These are phyloP conservation scores for Caenorhabditis sp. DNA, from an alignment of 2,888 invertebrate species.

Conservation along the genomic window DNA sequence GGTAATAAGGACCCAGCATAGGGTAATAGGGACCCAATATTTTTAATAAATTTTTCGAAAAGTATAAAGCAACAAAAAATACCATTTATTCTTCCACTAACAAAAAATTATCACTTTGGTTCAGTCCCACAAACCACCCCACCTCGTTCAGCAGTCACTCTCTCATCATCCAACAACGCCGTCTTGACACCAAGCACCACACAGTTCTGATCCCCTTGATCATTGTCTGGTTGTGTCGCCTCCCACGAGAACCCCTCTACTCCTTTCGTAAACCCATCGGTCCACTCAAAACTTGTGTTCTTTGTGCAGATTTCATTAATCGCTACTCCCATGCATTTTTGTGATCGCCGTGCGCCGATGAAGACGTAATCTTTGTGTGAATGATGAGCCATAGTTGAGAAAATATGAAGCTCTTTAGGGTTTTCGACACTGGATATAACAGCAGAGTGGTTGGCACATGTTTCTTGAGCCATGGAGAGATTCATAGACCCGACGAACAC, in stretches of 20 bases:
- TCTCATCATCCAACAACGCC: not conserved
- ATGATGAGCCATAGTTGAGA: not conserved
- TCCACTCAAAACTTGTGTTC: not conserved
- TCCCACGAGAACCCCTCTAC: not conserved
- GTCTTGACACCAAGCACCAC: not conserved
- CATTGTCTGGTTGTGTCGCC: not conserved
- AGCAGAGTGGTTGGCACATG: not conserved
- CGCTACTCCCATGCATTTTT: not conserved
- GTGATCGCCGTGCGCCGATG: not conserved
- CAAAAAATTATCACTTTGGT: not conserved
- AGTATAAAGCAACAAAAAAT: too few relatives aligned
- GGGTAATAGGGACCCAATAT: too few relatives aligned
- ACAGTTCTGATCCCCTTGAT: not conserved
- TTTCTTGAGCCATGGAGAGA: not conserved
- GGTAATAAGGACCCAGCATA: too few relatives aligned
- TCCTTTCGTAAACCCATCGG: not conserved
- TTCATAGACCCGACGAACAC: not conserved
- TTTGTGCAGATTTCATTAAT: not conserved
- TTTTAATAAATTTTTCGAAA: too few relatives aligned
- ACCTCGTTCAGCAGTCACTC: not conserved
- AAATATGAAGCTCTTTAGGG: not conserved
- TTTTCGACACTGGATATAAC: not conserved
- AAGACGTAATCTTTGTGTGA: not conserved
- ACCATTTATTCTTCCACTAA: too few relatives aligned
- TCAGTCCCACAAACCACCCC: not conserved